Evolutionary conservation across 2,888 invertebrate genomes (phyloP).

Genomic region (Leptinotarsa juncta): DNA sequence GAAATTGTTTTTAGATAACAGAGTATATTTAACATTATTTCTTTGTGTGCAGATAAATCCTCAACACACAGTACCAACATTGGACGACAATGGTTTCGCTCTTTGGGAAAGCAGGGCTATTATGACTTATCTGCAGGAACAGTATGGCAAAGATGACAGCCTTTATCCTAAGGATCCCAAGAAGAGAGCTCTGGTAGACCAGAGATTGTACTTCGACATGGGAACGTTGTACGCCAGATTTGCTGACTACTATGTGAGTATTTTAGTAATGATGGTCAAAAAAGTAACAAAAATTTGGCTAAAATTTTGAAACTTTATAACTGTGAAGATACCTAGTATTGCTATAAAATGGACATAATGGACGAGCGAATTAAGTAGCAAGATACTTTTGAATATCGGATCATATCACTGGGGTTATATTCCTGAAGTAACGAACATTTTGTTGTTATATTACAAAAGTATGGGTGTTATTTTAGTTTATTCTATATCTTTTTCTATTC

Average conservation of each 20-base stretch:
- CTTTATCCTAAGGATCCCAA: slow-evolving; percentile 84
- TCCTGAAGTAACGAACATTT: no score
- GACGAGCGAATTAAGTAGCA: no score
- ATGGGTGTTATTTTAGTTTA: no score
- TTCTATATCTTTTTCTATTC: no score
- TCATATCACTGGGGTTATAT: no score
- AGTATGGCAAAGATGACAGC: slow-evolving; percentile 82
- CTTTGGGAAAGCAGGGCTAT: slow-evolving; percentile 90
- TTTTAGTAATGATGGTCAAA: background rate
- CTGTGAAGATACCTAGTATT: no score
- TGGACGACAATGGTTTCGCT: slow-evolving; percentile 84
- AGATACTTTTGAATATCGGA: no score
- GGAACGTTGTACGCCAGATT: slow-evolving; percentile 80
- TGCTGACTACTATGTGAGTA: slow-evolving; percentile 78
- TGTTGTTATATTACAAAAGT: no score
- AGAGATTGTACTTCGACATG: slow-evolving; percentile 83
- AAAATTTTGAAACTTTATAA: no score
- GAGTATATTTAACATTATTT: background rate
- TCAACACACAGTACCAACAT: slow-evolving; percentile 86
- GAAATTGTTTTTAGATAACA: no score
- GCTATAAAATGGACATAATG: no score
- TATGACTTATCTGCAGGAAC: slow-evolving; percentile 81
- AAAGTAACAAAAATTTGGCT: background rate
- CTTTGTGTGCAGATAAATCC: slow-evolving; percentile 76
- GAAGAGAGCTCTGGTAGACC: slow-evolving; percentile 81